These are phyloP conservation scores for Anarsia innoxiella DNA, from an alignment of 2,888 invertebrate genomes.

Conservation along the genomic window DNA sequence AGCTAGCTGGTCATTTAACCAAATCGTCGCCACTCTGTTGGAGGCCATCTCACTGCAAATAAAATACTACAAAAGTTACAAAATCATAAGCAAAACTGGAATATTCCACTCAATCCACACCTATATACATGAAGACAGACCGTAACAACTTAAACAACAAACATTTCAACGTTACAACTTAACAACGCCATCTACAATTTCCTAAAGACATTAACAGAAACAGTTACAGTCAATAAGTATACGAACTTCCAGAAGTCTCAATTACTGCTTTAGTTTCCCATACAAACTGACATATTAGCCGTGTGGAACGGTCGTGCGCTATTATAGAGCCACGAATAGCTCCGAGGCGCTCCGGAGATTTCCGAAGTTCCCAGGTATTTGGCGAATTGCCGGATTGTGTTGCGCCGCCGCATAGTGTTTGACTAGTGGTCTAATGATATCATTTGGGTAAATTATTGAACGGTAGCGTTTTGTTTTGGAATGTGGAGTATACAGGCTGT, in stretches of 20 bases:
- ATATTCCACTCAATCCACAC: too few relatives aligned
- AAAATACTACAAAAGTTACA: too few relatives aligned
- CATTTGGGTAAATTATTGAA: constrained; percentile 8
- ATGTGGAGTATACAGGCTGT: too few relatives aligned
- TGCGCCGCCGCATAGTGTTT: constrained; percentile 13
- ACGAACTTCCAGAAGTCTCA: constrained; percentile 45
- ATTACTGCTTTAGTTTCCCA: constrained; percentile 55
- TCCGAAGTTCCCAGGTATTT: constrained; percentile 38
- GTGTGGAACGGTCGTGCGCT: constrained; percentile 40
- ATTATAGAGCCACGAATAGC: constrained; percentile 57
- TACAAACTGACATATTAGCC: constrained; percentile 38
- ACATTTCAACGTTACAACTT: too few relatives aligned
- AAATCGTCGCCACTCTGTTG: too few relatives aligned
- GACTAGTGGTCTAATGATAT: constrained; percentile 11
- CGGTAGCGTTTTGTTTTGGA: too few relatives aligned
- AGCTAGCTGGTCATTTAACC: too few relatives aligned
- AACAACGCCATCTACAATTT: too few relatives aligned
- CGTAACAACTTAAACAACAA: too few relatives aligned
- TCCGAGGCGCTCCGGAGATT: constrained; percentile 30
- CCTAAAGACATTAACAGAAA: constrained; percentile 19
- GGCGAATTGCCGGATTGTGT: constrained; percentile 20
- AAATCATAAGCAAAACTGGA: too few relatives aligned
- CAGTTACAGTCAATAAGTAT: constrained; percentile 44
- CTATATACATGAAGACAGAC: too few relatives aligned
- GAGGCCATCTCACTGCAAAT: too few relatives aligned